phyloP scores from a whole-genome alignment of 2,797 vertebrate genomes.

The Gila robusta region DNA sequence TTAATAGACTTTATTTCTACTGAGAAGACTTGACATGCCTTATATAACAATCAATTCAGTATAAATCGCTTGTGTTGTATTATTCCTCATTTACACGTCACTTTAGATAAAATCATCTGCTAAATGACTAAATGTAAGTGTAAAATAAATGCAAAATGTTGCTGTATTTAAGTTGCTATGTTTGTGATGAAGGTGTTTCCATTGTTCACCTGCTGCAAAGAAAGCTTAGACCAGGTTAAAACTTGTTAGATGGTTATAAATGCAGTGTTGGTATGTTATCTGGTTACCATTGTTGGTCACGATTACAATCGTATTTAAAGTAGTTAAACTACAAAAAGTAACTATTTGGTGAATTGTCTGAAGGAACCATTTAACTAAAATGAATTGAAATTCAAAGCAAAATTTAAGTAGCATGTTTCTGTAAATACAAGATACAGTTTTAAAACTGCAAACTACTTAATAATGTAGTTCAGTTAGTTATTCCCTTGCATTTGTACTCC shows the following conservation, averaged over 20 bases:
- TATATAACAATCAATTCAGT: slow-evolving; percentile 2
- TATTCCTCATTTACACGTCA: slow-evolving; percentile 5
- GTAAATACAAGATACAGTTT: background rate
- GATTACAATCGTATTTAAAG: no score
- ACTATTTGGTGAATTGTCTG: background rate
- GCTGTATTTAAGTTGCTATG: background rate
- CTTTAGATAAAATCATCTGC: slow-evolving; percentile 22
- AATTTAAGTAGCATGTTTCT: background rate
- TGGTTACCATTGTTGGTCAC: background rate
- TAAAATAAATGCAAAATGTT: background rate
- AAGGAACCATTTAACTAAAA: background rate
- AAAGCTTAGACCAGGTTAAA: background rate
- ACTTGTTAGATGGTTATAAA: background rate
- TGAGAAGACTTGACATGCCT: slow-evolving; percentile 14
- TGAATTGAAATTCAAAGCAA: background rate
- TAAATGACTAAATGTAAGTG: slow-evolving; percentile 1
- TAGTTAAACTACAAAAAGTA: background rate
- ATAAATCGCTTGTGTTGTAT: slow-evolving; percentile 17
- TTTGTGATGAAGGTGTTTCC: background rate
- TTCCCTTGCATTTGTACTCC: background rate
- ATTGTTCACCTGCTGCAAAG: background rate
- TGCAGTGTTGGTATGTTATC: background rate
- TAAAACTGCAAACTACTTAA: background rate
- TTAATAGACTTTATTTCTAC: background rate
- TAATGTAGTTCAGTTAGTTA: background rate